These are phyloP conservation scores for Danio kyathit DNA, from an alignment of 2,797 vertebrate genomes.

Conservation along the genomic window DNA sequence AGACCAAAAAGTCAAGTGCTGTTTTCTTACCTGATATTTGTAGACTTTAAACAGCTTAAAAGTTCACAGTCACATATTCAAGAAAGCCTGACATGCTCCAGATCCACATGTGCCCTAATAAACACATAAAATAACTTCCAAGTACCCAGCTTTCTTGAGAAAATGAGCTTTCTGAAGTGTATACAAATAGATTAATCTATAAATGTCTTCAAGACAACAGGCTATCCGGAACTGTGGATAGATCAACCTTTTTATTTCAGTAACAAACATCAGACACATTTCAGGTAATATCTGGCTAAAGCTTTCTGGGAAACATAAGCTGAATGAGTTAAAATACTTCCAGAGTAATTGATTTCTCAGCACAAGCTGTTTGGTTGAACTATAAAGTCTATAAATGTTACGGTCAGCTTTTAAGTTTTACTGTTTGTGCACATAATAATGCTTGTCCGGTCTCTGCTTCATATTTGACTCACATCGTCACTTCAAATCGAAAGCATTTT, in stretches of 20 bases:
- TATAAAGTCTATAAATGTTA: neutral
- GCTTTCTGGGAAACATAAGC: slow-evolving; percentile 21
- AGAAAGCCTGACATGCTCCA: too few relatives aligned
- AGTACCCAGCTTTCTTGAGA: too few relatives aligned
- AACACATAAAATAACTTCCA: too few relatives aligned
- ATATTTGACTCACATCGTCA: slow-evolving; percentile 43
- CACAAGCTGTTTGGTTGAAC: neutral
- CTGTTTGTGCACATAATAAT: slow-evolving; percentile 16
- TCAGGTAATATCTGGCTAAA: neutral
- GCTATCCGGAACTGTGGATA: too few relatives aligned
- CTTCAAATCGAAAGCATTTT: slow-evolving; percentile 47
- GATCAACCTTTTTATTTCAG: neutral
- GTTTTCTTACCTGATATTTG: too few relatives aligned
- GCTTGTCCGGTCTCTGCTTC: slow-evolving; percentile 2
- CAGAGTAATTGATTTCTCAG: neutral
- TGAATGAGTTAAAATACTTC: slow-evolving; percentile 1
- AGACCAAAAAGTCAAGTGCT: too few relatives aligned
- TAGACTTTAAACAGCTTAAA: too few relatives aligned
- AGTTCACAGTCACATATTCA: too few relatives aligned
- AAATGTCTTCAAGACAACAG: too few relatives aligned
- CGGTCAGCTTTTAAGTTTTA: neutral
- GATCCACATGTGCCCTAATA: too few relatives aligned
- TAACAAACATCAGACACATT: neutral
- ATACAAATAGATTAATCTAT: too few relatives aligned
- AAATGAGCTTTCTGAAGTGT: too few relatives aligned